Base-by-base conservation (phyloP, 2,888 invertebrate genomes). In the Hoplodrina blanda region DNA sequence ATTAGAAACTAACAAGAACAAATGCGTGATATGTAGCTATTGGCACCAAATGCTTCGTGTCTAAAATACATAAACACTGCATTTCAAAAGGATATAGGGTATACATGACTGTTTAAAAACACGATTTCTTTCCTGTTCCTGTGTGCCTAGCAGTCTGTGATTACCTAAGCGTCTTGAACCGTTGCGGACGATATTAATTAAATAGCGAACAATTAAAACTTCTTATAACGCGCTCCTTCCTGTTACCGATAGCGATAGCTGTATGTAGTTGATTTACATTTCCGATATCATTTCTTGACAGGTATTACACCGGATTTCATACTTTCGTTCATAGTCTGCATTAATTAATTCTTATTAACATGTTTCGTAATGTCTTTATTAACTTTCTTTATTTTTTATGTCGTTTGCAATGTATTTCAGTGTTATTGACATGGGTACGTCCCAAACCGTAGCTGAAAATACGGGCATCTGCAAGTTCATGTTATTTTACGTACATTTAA, bases 401-500 rank as follows among this genome's bases (percentile, higher is more conserved):
- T 56, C 13, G 33, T 61, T 65, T 33, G 57, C 52, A 49, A 46
- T 37, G 52, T 53, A 52, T 67, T 52, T 60, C 4, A 19, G 25
- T 67, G 63, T 63, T 44, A 64, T 37, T n/a, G 57, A 50, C 44
- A 73, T 61, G 17, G 46, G 46, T 55, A 59, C 59, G 70, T 82
- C 76, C 82, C 83, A 77, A 73, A 66, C 65, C 33, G 65, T 62
- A 63, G 46, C 62, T 70, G 59, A 76, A 76, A 81, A 78, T 67
- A 71, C 75, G 73, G 73, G 80, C 79, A 87, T 86, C 87, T 85
- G 85, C 81, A 88, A 84, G 82, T 83, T 78, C 68, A 81, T 80
- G 81, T 83, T 81, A 88, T 89, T 92, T 92, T 87, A 92, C 87
- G 89, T 81, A 75, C 81, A 80, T 93, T 95, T 95, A 92, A 96